Base-by-base conservation (phyloP, 2,113 vertebrate genomes). In the Lutjanus erythropterus region DNA sequence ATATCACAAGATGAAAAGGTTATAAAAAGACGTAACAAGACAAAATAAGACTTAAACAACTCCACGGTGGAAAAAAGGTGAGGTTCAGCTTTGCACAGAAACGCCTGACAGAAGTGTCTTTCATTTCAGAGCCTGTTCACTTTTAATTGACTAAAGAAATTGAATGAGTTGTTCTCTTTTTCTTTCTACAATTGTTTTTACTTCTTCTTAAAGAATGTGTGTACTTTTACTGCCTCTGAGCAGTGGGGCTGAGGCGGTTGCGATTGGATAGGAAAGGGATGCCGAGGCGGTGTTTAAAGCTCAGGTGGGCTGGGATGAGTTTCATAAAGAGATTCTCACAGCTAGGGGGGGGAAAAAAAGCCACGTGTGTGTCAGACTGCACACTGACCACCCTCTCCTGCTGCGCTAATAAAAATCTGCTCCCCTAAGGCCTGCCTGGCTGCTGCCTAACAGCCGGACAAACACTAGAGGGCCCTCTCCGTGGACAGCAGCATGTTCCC, bases 401-500 rank as follows among this genome's bases (percentile, higher is more conserved):
- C 71, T 56, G 31, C 41, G 29, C 55, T 78, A 85, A 85, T 73
- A 66, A 81, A 80, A 42, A 42, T 60, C 81, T 41, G 49, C 68
- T 39, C 60, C 29, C 66, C 19, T 29, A 68, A 71, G 61, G 67
- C 75, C 60, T 69, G 44, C n/a, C 70, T 27, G 84, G 75, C 89
- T 94, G 81, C 83, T 90, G 91, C 77, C 78, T 52, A 81, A 75
- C 29, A 79, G 31, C 74, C 9, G 80, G 90, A 76, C 94, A 94
- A 94, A 96, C 97, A 95, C 97, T 97, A 99, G 97, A 97, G 97
- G 97, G 97, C 96, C 94, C 96, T 95, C 95, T 83, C 80, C 42
- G 19, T 78, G 75, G 89, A 81, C 72, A 71, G 76, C 86, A 84
- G 59, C 78, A 21, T 3, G 74, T 49, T 15, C 41, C 83, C 69